Percentiles rank a stretch among this genome's conserved stretches.
phyloP scores from a whole-genome alignment of 2,797 vertebrate species.

The Sciurus carolinensis region DNA sequence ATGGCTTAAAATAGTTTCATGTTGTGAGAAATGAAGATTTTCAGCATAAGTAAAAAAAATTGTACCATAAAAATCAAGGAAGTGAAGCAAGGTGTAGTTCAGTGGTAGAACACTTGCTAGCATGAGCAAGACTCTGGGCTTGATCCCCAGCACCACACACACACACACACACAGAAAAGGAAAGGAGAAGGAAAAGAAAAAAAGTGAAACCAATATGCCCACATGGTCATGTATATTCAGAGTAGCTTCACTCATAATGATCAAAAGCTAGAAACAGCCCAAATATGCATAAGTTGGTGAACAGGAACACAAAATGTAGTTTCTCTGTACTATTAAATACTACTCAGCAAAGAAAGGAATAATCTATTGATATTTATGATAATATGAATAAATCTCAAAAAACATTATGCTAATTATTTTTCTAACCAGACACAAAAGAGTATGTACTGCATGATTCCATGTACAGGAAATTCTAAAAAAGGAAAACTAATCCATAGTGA shows the following conservation, averaged over 20 bases:
- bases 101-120: neutral
- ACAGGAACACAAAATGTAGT: neutral
- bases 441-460: neutral
- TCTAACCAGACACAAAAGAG: neutral
- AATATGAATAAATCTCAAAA: neutral
- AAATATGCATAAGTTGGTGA: neutral
- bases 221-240: neutral
- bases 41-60: neutral
- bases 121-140: neutral
- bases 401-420: neutral
- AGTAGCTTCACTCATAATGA: neutral
- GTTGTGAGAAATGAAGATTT: neutral
- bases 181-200: neutral
- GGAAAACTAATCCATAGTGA: neutral
- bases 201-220: neutral
- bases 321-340: neutral
- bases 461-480: neutral
- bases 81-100: neutral
- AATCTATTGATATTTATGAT: neutral
- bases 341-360: neutral
- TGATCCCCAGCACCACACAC: neutral
- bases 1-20: neutral
- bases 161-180: no score
- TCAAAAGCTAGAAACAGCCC: neutral
- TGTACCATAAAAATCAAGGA: neutral